phyloP scores from a whole-genome alignment of 2,797 vertebrate genomes.

The Micromesistius poutassou region DNA sequence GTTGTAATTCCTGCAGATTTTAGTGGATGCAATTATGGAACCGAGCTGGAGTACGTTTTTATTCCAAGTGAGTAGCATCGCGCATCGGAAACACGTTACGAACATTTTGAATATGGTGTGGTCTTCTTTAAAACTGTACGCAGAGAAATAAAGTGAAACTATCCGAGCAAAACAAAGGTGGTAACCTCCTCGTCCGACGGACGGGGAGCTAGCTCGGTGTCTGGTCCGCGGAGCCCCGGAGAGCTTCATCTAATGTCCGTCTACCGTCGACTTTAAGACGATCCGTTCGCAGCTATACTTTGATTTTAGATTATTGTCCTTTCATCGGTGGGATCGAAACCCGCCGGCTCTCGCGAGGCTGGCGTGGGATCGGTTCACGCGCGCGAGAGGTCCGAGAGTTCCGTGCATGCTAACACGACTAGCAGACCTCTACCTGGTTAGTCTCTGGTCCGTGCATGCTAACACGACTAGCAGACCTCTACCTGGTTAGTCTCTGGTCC shows the following conservation, averaged over 20 bases:
- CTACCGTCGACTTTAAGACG: neutral
- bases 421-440: too few species aligned
- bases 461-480: slow-evolving; percentile 33
- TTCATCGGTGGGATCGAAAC: neutral
- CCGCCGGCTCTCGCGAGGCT: neutral
- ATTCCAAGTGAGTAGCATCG: slow-evolving; percentile 70
- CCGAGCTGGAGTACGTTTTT: slow-evolving; percentile 81
- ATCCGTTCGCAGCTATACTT: neutral
- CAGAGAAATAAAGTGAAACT: slow-evolving; percentile 49
- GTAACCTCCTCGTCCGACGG: slow-evolving; percentile 48
- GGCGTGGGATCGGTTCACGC: slow-evolving; percentile 6
- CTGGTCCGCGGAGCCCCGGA: slow-evolving; percentile 40
- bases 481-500: neutral
- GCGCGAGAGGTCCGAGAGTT: slow-evolving; percentile 21
- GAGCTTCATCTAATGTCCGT: slow-evolving; percentile 5
- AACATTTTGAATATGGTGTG: neutral
- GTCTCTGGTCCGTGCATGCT: slow-evolving; percentile 25
- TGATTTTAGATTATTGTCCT: neutral
- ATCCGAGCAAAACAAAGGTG: slow-evolving; percentile 74
- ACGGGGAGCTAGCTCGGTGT: slow-evolving; percentile 49
- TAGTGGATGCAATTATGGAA: slow-evolving; percentile 68
- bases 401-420: too few species aligned
- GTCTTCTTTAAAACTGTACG: slow-evolving; percentile 21
- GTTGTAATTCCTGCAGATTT: slow-evolving; percentile 76
- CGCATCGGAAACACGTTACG: neutral